Evolutionary conservation across 2,888 invertebrate species (phyloP).

Genomic region (Drosophila bunnanda): DNA sequence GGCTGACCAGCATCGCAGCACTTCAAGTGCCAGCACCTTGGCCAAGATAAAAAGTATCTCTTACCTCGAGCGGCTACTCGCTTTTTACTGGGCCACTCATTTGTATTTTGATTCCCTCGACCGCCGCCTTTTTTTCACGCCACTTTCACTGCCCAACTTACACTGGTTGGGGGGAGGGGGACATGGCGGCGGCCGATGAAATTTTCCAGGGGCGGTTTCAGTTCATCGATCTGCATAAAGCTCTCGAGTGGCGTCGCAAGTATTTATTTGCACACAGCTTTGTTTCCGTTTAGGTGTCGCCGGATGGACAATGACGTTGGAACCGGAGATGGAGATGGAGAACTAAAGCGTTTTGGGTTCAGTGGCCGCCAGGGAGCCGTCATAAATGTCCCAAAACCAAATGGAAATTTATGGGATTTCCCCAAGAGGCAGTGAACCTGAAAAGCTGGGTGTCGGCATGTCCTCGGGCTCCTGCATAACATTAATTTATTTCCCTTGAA

Average conservation of each 20-base stretch:
- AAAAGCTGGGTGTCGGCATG: slow-evolving; percentile 2
- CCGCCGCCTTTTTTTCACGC: slow-evolving; percentile 45
- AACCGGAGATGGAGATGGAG: neutral
- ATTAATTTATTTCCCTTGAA: slow-evolving; percentile 8
- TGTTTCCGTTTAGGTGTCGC: slow-evolving; percentile 33
- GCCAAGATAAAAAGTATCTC: slow-evolving; percentile 35
- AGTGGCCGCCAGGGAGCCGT: slow-evolving; percentile 17
- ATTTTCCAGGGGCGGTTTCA: slow-evolving; percentile 27
- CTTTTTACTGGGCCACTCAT: slow-evolving; percentile 59
- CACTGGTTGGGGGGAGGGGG: slow-evolving; percentile 12
- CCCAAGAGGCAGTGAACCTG: slow-evolving; percentile 24
- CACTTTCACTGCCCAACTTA: slow-evolving; percentile 64
- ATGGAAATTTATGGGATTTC: slow-evolving; percentile 31
- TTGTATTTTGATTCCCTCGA: slow-evolving; percentile 50
- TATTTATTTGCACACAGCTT: slow-evolving; percentile 38
- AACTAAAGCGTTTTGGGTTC: slow-evolving; percentile 35
- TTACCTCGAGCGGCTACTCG: slow-evolving; percentile 22
- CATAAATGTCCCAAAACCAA: slow-evolving; percentile 22
- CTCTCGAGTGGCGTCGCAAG: slow-evolving; percentile 20
- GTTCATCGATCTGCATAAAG: slow-evolving; percentile 47
- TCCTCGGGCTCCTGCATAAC: slow-evolving; percentile 14
- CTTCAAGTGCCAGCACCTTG: slow-evolving; percentile 29
- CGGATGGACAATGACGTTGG: slow-evolving; percentile 23
- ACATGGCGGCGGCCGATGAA: slow-evolving; percentile 12
- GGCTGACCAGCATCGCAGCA: slow-evolving; percentile 24